Percentiles rank a stretch among this genome's conserved stretches.
phyloP scores from a whole-genome alignment of 2,113 vertebrate species.

The Chloropsis cyanopogon region DNA sequence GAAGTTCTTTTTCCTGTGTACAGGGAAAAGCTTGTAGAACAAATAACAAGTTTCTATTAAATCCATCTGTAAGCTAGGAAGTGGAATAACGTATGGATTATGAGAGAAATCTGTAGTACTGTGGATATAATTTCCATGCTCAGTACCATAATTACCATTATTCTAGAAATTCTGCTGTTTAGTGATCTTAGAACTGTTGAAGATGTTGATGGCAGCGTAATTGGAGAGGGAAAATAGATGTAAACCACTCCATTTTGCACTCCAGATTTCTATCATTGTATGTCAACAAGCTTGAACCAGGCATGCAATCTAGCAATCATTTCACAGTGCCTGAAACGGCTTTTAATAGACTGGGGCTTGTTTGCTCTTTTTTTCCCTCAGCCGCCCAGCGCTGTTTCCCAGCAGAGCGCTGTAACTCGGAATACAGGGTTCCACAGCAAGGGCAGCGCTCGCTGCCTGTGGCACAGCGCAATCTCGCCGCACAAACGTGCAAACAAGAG shows the following conservation, averaged over 20 bases:
- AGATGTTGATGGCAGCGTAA: background rate
- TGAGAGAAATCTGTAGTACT: background rate
- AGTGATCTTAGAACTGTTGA: background rate
- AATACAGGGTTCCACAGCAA: constrained; percentile 16
- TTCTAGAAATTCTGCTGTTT: background rate
- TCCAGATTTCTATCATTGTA: constrained; percentile 18
- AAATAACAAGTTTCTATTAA: constrained; percentile 5
- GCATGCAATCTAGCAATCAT: constrained; percentile 7
- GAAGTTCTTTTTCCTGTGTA: background rate
- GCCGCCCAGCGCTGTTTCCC: constrained; percentile 9
- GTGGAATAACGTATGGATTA: background rate
- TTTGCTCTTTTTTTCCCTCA: background rate
- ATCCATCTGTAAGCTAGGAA: background rate
- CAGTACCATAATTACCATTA: background rate
- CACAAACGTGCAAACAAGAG: constrained; percentile 57
- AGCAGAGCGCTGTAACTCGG: background rate
- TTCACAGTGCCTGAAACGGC: constrained; percentile 11
- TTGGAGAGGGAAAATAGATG: background rate
- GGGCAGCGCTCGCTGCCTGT: background rate
- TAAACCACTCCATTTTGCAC: background rate
- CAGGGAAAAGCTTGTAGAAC: background rate
- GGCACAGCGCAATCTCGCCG: constrained; percentile 12
- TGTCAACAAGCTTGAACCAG: constrained; percentile 28
- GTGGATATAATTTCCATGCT: background rate
- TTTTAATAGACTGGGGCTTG: constrained; percentile 11